Percentiles rank a stretch among this genome's conserved stretches.
Evolutionary conservation across 2,888 invertebrate genomes (phyloP).

Genomic region (Leucania comma): DNA sequence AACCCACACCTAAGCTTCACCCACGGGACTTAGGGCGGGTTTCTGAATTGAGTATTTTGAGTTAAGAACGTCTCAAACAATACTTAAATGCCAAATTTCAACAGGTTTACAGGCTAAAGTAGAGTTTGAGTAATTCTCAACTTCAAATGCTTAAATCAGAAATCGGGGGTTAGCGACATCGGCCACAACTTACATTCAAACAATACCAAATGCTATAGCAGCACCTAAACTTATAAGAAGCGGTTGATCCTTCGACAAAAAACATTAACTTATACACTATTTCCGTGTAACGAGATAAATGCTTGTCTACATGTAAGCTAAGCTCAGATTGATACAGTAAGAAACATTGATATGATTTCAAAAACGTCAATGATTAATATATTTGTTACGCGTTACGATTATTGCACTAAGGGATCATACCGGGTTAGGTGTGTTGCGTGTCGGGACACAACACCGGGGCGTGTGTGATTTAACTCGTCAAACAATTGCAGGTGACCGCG

Average conservation of each 20-base stretch:
- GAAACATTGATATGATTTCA: constrained; percentile 65
- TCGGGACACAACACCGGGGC: constrained; percentile 36
- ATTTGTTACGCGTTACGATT: constrained; percentile 52
- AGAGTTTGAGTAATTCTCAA: too few relatives aligned
- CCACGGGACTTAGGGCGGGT: constrained; percentile 83
- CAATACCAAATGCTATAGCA: constrained; percentile 79
- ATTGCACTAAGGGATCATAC: constrained; percentile 57
- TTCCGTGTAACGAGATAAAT: constrained; percentile 59
- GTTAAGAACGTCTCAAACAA: too few relatives aligned
- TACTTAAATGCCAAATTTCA: too few relatives aligned
- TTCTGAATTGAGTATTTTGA: too few relatives aligned
- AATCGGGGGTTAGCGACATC: too few relatives aligned
- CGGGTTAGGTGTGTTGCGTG: constrained; percentile 29
- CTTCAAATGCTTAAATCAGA: too few relatives aligned
- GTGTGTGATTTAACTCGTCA: constrained; percentile 32
- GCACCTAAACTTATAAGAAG: constrained; percentile 78
- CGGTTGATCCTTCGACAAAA: constrained; percentile 69
- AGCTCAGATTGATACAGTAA: constrained; percentile 62
- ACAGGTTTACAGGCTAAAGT: too few relatives aligned
- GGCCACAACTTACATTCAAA: constrained; percentile 80
- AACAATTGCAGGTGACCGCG: constrained; percentile 53
- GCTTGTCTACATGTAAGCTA: constrained; percentile 64
- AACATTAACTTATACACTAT: constrained; percentile 65
- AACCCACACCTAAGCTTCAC: constrained; percentile 78
- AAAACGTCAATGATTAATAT: constrained; percentile 56